Evolutionary conservation across 2,888 invertebrate genomes (phyloP), one percentile per base, ranked within the genome.

Genomic region (Amiota minor): DNA sequence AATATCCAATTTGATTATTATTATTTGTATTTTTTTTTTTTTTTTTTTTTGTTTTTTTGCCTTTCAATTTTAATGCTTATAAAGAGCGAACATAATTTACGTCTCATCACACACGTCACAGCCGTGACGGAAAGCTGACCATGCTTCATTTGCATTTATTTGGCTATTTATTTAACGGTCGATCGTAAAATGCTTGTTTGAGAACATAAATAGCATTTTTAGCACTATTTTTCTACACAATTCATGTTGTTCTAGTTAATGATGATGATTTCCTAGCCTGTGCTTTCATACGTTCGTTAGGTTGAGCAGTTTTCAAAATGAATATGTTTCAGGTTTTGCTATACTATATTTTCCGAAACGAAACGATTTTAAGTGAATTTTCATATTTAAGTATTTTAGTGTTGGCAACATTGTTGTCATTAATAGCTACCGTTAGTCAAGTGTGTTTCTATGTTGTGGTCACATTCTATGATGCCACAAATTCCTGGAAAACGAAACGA

Each of bases 81-180:
- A 35, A 35, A 35, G 35, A 35, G 35, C 2, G 35, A 35, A 35
- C 35, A 23, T 68, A n/a, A 68, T 53, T 47, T 45, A 47, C n/a
- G 16, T 47, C 11, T 47, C 47, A 20, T 56, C 59, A 59, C 47
- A 46, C n/a, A 59, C 46, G 47, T 45, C 69, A 53, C 53, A 23
- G n/a, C 49, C 61, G 18, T 50, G 53, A 14, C 59, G 4, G 46
- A 72, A 45, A 23, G 65, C 77, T 79, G 83, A 72, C 82, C 82
- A 82, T 82, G 86, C 85, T 84, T 86, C 84, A 80, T 86, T 86
- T 80, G 72, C 78, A 81, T 86, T 84, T 80, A 86, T 85, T 82
- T 81, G 82, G 80, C 87, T 87, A 86, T 87, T 87, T 81, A 78
- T 85, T 88, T 87, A 84, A 87, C 84, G 87, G 86, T 83, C 82